Base-by-base conservation (phyloP, 2,888 invertebrate species). In the Anagyrus pseudococci region DNA sequence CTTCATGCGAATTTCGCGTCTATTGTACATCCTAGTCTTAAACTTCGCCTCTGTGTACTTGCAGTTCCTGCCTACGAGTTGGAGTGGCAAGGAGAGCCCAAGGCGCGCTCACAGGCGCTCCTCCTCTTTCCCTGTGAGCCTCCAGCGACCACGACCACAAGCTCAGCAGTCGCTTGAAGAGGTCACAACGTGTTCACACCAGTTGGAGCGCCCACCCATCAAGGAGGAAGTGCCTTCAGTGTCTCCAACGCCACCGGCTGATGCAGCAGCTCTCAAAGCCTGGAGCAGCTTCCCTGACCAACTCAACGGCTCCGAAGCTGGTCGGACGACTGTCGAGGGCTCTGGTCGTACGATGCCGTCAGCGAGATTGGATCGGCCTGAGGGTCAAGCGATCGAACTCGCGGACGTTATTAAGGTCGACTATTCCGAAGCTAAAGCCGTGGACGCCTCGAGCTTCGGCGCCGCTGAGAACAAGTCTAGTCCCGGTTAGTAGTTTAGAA, bases 41-140 rank as follows among this genome's bases (percentile, higher is more conserved):
- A n/a, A n/a, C n/a, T n/a, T n/a, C 15, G 37, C 47, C 13, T 55
- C 55, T 23, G 20, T n/a, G 25, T n/a, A n/a, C n/a, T 71, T 70
- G 25, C 66, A 80, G 80, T 80, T 78, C 63, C 55, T 79, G 25
- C 72, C 75, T 3, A n/a, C n/a, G n/a, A 72, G 70, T 33, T 78
- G 77, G 75, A 72, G 72, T 57, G 69, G 69, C n/a, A 77, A 74
- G 65, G 61, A 71, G 61, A 77, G 75, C 58, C 77, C 77, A n/a
- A 77, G 72, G 10, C 70, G 73, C 22, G 61, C 64, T 3, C 81
- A 81, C 57, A 71, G 78, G 25, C 73, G 80, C 43, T 81, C 80
- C 1, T 78, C 79, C 2, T 81, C 81, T 1, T 80, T 77, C 66
- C 81, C 81, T 4, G 77, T 72, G n/a, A 77, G 77, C 68, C 72